phyloP scores from a whole-genome alignment of 2,888 invertebrate species.

The Oscheius myriophilus region DNA sequence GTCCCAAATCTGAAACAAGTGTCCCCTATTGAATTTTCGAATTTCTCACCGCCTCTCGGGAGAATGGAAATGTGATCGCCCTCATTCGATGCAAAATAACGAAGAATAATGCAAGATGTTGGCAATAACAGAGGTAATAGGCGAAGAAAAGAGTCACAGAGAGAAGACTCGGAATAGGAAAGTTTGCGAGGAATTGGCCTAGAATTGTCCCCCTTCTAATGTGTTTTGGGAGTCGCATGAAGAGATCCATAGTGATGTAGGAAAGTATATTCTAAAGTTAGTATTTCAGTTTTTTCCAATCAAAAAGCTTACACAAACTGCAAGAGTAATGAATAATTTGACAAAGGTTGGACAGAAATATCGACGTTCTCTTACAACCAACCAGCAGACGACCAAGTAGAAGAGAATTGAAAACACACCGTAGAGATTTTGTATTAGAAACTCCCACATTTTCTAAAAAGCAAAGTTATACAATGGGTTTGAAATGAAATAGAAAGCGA shows the following conservation, averaged over 20 bases:
- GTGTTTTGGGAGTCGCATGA: constrained; percentile 17
- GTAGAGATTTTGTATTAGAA: constrained; percentile 19
- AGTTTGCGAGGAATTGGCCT: constrained; percentile 11
- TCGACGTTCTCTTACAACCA: constrained; percentile 22
- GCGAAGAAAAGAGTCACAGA: constrained; percentile 14
- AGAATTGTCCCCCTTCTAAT: neutral
- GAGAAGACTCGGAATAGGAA: constrained; percentile 17
- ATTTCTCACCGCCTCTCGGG: constrained; percentile 27
- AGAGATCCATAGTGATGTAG: constrained; percentile 14
- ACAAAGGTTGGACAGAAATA: constrained; percentile 27
- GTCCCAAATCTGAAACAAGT: constrained; percentile 27
- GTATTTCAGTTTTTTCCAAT: neutral
- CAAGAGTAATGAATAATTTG: constrained; percentile 26
- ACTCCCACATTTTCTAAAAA: constrained; percentile 21
- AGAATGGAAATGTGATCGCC: constrained; percentile 29
- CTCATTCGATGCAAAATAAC: constrained; percentile 25
- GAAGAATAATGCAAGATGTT: constrained; percentile 25
- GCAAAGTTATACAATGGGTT: neutral
- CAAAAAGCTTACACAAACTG: constrained; percentile 23
- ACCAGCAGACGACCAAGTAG: constrained; percentile 16
- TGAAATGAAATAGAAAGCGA: neutral
- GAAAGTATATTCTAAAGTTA: constrained; percentile 23
- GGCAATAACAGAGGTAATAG: constrained; percentile 24
- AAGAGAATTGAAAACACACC: constrained; percentile 20
- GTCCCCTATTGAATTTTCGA: neutral